Evolutionary conservation across 2,888 invertebrate genomes (phyloP).

Genomic region (Yponomeuta sedellus): DNA sequence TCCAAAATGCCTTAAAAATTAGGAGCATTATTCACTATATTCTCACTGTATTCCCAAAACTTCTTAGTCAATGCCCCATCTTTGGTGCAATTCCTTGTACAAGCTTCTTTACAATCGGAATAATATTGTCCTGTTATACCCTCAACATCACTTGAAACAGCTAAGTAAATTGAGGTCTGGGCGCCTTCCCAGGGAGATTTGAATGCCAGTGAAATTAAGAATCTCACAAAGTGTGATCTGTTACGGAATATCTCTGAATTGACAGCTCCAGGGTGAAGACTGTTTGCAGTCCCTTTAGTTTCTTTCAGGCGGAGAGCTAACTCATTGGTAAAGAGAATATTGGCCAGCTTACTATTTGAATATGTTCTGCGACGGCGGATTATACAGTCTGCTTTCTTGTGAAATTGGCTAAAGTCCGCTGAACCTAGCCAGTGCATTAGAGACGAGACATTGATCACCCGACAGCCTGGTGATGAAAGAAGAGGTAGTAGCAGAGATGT

Average conservation of each 20-base stretch:
- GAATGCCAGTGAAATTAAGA: conserved; percentile 78
- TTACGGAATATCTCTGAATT: conserved; percentile 85
- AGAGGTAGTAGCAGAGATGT: conserved; percentile 88
- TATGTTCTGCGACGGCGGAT: conserved; percentile 60
- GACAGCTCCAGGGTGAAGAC: conserved; percentile 88
- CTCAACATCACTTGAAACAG: conserved; percentile 81
- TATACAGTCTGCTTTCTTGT: conserved; percentile 76
- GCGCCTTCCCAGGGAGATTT: conserved; percentile 84
- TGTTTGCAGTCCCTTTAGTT: conserved; percentile 83
- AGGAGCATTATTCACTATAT: conserved; percentile 66
- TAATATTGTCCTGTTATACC: conserved; percentile 85
- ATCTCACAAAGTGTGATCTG: conserved; percentile 75
- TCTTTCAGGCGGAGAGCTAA: conserved; percentile 78
- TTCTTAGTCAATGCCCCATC: conserved; percentile 81
- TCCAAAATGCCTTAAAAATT: background rate
- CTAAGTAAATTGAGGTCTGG: conserved; percentile 83
- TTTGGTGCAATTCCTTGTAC: conserved; percentile 70
- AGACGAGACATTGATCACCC: conserved; percentile 86
- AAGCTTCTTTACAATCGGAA: conserved; percentile 80
- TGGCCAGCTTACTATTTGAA: conserved; percentile 86
- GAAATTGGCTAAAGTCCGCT: conserved; percentile 80
- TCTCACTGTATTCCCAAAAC: conserved; percentile 86
- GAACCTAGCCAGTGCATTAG: conserved; percentile 80
- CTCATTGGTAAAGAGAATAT: conserved; percentile 82
- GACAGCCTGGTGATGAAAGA: conserved; percentile 79